phyloP scores from a whole-genome alignment of 2,888 invertebrate genomes.

The Opisthograptis luteolata region DNA sequence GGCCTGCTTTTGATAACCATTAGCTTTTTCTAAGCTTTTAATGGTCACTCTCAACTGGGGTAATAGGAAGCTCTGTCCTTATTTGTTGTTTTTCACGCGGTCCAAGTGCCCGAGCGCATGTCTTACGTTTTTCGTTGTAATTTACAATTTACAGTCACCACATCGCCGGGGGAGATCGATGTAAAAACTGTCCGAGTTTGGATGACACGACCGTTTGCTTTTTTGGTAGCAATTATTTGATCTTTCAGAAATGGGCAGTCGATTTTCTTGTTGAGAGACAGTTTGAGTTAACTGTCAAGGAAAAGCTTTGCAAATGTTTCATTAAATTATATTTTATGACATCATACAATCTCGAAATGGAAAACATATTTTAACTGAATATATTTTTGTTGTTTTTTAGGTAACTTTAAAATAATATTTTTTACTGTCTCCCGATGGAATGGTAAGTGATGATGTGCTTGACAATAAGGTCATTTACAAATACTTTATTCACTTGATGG shows the following conservation, averaged over 20 bases:
- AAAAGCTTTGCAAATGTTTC: too few species aligned
- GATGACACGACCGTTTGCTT: slow-evolving; percentile 3
- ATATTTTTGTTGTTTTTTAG: too few species aligned
- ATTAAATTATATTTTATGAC: too few species aligned
- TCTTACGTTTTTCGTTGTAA: slow-evolving; percentile 37
- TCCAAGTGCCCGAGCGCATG: slow-evolving; percentile 34
- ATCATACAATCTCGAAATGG: too few species aligned
- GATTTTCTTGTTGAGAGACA: too few species aligned
- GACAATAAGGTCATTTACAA: too few species aligned
- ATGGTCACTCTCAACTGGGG: slow-evolving; percentile 65
- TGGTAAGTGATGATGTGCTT: too few species aligned
- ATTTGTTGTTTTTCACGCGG: slow-evolving; percentile 59
- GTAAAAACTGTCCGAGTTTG: slow-evolving; percentile 16
- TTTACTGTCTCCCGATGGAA: too few species aligned
- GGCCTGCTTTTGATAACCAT: slow-evolving; percentile 71
- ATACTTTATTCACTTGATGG: too few species aligned
- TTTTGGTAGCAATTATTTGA: slow-evolving; percentile 9
- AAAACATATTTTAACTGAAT: too few species aligned
- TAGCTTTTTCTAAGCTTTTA: slow-evolving; percentile 71
- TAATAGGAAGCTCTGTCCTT: slow-evolving; percentile 57
- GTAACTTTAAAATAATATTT: too few species aligned
- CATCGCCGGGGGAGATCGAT: slow-evolving; percentile 25
- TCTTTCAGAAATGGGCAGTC: not conserved
- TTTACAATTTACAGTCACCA: slow-evolving; percentile 35
- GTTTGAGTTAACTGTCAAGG: too few species aligned